Evolutionary conservation across 2,113 vertebrate genomes (phyloP), one percentile per base, ranked within the genome.

Genomic region (Nycticebus coucang): DNA sequence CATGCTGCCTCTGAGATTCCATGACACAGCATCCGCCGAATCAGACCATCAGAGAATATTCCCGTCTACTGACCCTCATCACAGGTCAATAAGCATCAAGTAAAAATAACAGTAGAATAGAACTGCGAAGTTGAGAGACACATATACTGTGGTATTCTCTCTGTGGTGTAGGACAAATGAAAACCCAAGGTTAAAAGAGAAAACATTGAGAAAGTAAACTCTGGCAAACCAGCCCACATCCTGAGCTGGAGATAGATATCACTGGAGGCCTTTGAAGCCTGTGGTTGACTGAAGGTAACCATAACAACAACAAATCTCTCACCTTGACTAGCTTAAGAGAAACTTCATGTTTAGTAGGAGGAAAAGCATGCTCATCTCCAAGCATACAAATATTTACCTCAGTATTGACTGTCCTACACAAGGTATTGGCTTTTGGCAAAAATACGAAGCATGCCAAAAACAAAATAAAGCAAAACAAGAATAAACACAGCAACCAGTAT

Each of bases 321-420:
- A 50, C 2, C 10, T 21, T 69, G 37, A 78, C 59, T 50, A 77
- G 50, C 18, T 68, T 92, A 83, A 92, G 9, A 87, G 21, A 95
- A 60, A 87, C n/a, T 75, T 64, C 33, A 92, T 26, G 12, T 22
- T 66, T 45, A 74, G 66, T 28, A 68, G 37, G 82, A 92, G 26
- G 14, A 87, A 95, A 95, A 24, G 35, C 30, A 87, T 50, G 30
- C 68, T 64, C 30, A 87, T 55, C 68, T 91, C 45, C 7, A 95
- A 57, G 41, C 30, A 33, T 81, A 82, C 75, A 82, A 75, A 50
- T 87, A 92, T 87, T 66, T 81, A 74, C 35, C 45, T 92, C 35
- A 28, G 7, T 57, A 74, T 84, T 84, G 59, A 71, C 41, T 83
- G 11, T 80, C 45, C 30, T 66, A 53, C 1, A 59, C 12, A 84